These are phyloP conservation scores for Neoascia interrupta DNA, from an alignment of 2,888 invertebrate genomes.

Conservation along the genomic window DNA sequence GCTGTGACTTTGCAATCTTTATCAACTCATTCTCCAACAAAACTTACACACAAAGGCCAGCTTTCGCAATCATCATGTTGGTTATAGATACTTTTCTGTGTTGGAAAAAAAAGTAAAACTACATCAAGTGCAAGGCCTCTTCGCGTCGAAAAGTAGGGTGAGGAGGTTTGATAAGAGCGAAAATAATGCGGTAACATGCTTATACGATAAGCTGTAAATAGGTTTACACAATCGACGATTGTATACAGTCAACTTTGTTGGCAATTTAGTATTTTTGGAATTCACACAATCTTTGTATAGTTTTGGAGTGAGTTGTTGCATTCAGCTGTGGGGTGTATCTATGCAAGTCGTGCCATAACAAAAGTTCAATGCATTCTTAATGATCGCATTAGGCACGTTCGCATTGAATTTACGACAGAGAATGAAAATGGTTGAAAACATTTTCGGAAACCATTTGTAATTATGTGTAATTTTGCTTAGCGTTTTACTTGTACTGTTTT, in stretches of 20 bases:
- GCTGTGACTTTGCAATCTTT: slow-evolving; percentile 4
- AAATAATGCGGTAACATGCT: slow-evolving; percentile 16
- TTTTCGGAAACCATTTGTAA: no score
- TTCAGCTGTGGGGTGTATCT: slow-evolving; percentile 6
- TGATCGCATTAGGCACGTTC: slow-evolving; percentile 50
- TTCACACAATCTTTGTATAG: neutral
- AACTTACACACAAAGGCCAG: slow-evolving; percentile 47
- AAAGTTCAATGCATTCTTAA: slow-evolving; percentile 58
- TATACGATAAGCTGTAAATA: slow-evolving; percentile 10
- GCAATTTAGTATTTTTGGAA: slow-evolving; percentile 5
- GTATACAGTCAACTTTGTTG: neutral
- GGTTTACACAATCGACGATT: slow-evolving; percentile 29
- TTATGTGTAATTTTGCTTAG: no score
- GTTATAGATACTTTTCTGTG: slow-evolving; percentile 5
- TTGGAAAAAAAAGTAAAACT: slow-evolving; percentile 21
- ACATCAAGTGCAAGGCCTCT: slow-evolving; percentile 65
- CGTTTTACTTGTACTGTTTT: no score
- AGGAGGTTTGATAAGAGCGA: neutral
- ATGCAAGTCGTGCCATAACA: slow-evolving; percentile 41
- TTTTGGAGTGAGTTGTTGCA: neutral
- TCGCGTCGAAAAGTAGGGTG: neutral
- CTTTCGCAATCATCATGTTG: slow-evolving; percentile 60
- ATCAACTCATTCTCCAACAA: neutral
- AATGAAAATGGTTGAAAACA: no score
- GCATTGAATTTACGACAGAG: neutral